Evolutionary conservation across 2,113 vertebrate genomes (phyloP), one percentile per base, ranked within the genome.

Genomic region (Plecotus auritus): DNA sequence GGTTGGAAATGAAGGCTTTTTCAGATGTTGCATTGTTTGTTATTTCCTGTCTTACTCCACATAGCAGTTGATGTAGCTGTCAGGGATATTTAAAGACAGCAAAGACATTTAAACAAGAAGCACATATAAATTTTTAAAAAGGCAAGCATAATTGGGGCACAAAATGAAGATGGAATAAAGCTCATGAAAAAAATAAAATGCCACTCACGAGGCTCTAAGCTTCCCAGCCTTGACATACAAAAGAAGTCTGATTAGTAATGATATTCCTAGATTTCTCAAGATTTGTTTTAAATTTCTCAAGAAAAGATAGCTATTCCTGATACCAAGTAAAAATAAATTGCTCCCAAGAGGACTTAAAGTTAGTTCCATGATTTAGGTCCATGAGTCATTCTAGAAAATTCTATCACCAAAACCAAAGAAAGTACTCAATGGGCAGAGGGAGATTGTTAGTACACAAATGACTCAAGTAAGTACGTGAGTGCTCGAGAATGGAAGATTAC

Each of bases 261-360:
- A 13, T 22, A 78, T 77, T 85, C 54, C 69, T 89, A 67, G n/a
- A 78, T 49, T 89, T 90, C 78, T 85, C 45, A 89, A 54, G 23
- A 83, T 80, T 88, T 82, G 7, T 64, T 85, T 70, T 37, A 77
- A 23, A 69, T 40, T 91, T 93, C 92, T 86, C 32, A 73, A 37
- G 67, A 85, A 86, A 95, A 93, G 82, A 54, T 42, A 42, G 66
- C 35, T 96, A 84, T 88, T 93, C 37, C 12, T 90, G 64, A 93
- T 40, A 86, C 30, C 35, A 73, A 78, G 78, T 49, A 73, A 49
- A 83, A 93, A 72, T 91, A 85, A 70, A n/a, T 22, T 61, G 54
- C 54, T 93, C 80, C 66, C 69, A 83, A 56, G 84, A 91, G 80
- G 28, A 2, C 51, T 73, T 91, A 54, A 78, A 85, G 10, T 88